Base-by-base conservation (phyloP, 2,113 vertebrate genomes). In the Aptenodytes patagonicus region DNA sequence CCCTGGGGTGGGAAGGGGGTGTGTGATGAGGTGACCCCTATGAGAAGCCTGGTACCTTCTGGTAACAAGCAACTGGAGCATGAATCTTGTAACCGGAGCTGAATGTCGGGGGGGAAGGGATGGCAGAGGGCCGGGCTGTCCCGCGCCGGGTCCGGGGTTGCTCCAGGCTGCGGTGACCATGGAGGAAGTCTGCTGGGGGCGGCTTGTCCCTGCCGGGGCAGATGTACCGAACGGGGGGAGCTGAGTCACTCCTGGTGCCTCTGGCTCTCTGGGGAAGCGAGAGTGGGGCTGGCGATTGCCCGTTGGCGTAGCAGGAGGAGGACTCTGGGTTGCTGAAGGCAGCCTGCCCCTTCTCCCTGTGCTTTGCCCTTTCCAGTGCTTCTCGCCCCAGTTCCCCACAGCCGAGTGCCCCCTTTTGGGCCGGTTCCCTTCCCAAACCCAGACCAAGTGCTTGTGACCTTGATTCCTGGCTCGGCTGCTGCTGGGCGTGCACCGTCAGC, bases 371-470 rank as follows among this genome's bases (percentile, higher is more conserved):
- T 62, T 29, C 54, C 47, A 44, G 58, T 5, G 29, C 54, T 55
- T 14, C 65, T 83, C 0, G 0, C 10, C 21, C 58, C 21, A 7
- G 28, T 28, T n/a, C 17, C 68, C 31, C 13, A 0, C 0, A 29
- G 25, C 75, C 1, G 3, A 42, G 13, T 29, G 21, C 6, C 15
- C 36, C 2, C 6, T 4, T 32, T 10, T 6, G 40, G 49, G 22
- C 51, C 1, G 0, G 6, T 38, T 55, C 47, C 82, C 22, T 24
- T 58, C 68, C 88, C 68, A 17, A 8, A 14, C 4, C 28, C 55
- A 47, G 44, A 3, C 14, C 3, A 1, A 0, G 38, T 11, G 57
- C 46, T 22, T 1, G 1, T 72, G 7, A 4, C 34, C 61, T 49
- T 46, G 11, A 2, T 18, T 16, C 10, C 60, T 6, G 46, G 31